A percentile compares a stretch with the other conserved stretches of the same genome.
Conservation (phyloP, 1,140 invertebrate genomes). For the Diachasmimorpha longicaudata region DNA sequence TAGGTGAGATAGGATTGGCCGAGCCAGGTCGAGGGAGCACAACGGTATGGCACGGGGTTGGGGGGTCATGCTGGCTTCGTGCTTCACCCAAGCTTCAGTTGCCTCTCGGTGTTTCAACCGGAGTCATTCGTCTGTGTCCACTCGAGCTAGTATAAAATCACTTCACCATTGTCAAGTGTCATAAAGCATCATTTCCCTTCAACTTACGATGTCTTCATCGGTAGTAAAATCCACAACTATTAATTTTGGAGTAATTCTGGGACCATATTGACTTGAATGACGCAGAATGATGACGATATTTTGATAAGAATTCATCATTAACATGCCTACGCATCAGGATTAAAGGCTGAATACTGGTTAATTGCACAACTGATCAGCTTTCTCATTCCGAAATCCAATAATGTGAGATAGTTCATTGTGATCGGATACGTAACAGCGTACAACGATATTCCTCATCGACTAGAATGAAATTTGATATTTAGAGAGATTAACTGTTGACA, state of each 20-base stretch:
- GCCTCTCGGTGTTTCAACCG: slow-evolving; percentile 14
- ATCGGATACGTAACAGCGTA: not conserved
- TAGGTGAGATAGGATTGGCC: slow-evolving; percentile 5
- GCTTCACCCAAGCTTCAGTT: slow-evolving; percentile 19
- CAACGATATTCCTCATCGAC: not conserved
- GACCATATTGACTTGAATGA: not conserved
- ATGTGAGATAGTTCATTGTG: not conserved
- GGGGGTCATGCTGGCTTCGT: slow-evolving; percentile 23
- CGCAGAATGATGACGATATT: not conserved
- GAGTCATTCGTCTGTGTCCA: not conserved
- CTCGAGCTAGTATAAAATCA: not conserved
- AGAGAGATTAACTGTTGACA: no score
- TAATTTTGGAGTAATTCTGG: not conserved
- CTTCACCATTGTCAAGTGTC: not conserved
- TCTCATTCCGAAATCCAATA: not conserved
- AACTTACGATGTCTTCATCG: no score
- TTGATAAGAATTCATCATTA: no score
- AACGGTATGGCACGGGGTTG: slow-evolving; percentile 5
- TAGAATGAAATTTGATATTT: not conserved
- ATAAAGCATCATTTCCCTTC: no score
- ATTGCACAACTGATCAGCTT: no score
- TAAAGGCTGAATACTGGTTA: no score
- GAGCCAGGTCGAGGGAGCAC: slow-evolving; percentile 11
- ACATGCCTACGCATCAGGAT: no score
- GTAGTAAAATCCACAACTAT: no score